phyloP scores from a whole-genome alignment of 1,140 invertebrate species.

The Drosophila teissieri region DNA sequence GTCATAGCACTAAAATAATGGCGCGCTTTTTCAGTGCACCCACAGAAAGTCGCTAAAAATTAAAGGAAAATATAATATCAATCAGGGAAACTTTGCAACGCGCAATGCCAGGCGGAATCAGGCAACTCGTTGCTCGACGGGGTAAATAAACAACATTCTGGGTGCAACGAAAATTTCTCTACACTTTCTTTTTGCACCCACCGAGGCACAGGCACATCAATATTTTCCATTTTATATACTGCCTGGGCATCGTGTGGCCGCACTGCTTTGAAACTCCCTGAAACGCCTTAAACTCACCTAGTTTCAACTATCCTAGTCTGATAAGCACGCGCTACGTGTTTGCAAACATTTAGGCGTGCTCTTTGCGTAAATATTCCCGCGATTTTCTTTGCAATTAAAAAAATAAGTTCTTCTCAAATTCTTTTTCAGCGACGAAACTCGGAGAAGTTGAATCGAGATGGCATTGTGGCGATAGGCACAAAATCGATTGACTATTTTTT shows the following conservation, averaged over 20 bases:
- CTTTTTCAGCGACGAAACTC: slow-evolving; percentile 60
- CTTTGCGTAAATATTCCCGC: slow-evolving; percentile 72
- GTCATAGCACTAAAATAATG: slow-evolving; percentile 79
- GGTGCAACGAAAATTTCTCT: slow-evolving; percentile 79
- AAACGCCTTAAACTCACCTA: slow-evolving; percentile 76
- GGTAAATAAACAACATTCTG: slow-evolving; percentile 67
- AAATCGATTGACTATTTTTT: slow-evolving; percentile 5
- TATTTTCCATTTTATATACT: slow-evolving; percentile 69
- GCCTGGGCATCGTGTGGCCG: slow-evolving; percentile 65
- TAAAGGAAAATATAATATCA: slow-evolving; percentile 44
- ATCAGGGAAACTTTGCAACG: too few species aligned
- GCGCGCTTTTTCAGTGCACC: slow-evolving; percentile 75
- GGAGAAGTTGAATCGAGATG: slow-evolving; percentile 28
- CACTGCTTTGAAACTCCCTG: slow-evolving; percentile 46
- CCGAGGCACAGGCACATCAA: slow-evolving; percentile 70
- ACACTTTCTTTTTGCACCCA: slow-evolving; percentile 78
- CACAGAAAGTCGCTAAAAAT: slow-evolving; percentile 40
- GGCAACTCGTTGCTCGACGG: background rate
- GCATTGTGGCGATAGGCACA: slow-evolving; percentile 5
- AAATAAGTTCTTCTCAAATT: slow-evolving; percentile 75
- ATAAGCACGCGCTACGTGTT: slow-evolving; percentile 70
- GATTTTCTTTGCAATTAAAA: slow-evolving; percentile 65
- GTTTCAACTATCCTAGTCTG: slow-evolving; percentile 75
- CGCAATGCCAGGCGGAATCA: background rate
- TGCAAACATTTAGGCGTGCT: slow-evolving; percentile 77